phyloP scores from a whole-genome alignment of 1,140 invertebrate species.

The Mercenaria mercenaria region DNA sequence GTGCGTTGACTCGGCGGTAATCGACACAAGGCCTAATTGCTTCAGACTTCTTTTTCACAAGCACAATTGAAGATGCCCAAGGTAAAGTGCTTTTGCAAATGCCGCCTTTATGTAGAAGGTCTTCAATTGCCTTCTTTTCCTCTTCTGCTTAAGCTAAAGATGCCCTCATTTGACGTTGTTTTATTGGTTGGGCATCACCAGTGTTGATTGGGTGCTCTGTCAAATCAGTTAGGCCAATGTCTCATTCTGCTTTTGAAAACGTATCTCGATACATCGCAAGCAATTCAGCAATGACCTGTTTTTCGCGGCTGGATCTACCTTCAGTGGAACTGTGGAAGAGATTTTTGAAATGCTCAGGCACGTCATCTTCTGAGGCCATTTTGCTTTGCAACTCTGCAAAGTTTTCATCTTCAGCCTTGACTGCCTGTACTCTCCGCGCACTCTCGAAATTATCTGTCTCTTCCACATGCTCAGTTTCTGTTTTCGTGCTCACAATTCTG shows the following conservation, averaged over 20 bases:
- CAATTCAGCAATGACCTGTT: neutral
- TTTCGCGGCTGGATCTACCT: neutral
- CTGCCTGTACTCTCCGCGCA: neutral
- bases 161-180: neutral
- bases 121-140: conserved; percentile 35
- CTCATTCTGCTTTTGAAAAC: conserved; percentile 18
- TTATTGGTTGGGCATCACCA: neutral
- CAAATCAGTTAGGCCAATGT: conserved; percentile 10
- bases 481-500: neutral
- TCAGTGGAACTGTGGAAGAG: neutral
- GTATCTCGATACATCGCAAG: neutral
- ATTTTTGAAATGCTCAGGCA: neutral
- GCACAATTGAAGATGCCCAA: conserved; percentile 27
- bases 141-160: conserved; percentile 3
- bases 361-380: neutral
- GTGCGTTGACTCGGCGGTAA: conserved; percentile 17
- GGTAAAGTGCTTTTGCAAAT: conserved; percentile 4
- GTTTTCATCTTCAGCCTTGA: neutral
- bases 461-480: neutral
- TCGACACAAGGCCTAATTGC: conserved; percentile 36
- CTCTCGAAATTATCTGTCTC: neutral
- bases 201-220: conserved; percentile 33
- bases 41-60: conserved; percentile 43
- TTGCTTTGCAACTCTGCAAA: neutral
- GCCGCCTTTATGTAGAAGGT: conserved; percentile 20